Evolutionary conservation across 2,113 vertebrate species (phyloP).

Genomic region (Erinaceus europaeus): DNA sequence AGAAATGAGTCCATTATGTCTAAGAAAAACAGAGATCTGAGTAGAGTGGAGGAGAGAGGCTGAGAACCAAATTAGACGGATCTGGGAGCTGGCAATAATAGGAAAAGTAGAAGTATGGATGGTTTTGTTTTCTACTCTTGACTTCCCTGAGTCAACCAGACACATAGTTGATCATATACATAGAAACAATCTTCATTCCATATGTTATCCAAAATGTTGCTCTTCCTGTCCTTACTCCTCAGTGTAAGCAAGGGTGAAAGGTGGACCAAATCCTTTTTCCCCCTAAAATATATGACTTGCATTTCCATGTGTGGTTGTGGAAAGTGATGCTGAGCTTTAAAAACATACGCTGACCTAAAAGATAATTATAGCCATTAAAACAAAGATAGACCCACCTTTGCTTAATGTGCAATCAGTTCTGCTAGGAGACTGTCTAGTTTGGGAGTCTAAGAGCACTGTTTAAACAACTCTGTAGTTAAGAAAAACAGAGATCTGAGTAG

Average conservation of each 20-base stretch:
- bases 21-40: slow-evolving; percentile 11
- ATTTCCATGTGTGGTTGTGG: background rate
- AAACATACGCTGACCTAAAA: background rate
- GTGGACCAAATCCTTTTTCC: background rate
- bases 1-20: no score
- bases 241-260: background rate
- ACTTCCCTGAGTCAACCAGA: background rate
- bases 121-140: background rate
- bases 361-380: slow-evolving; percentile 11
- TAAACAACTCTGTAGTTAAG: background rate
- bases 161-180: background rate
- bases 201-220: background rate
- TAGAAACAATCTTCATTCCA: background rate
- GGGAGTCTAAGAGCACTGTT: slow-evolving; percentile 7
- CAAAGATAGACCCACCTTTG: slow-evolving; percentile 5
- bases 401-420: slow-evolving; percentile 10
- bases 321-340: background rate
- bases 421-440: background rate
- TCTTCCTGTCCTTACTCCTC: background rate
- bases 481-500: background rate
- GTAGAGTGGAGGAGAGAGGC: background rate
- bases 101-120: background rate
- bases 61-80: background rate
- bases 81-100: background rate
- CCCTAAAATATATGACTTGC: background rate